Conservation (phyloP, 1,140 invertebrate genomes). For the Nephila pilipes region DNA sequence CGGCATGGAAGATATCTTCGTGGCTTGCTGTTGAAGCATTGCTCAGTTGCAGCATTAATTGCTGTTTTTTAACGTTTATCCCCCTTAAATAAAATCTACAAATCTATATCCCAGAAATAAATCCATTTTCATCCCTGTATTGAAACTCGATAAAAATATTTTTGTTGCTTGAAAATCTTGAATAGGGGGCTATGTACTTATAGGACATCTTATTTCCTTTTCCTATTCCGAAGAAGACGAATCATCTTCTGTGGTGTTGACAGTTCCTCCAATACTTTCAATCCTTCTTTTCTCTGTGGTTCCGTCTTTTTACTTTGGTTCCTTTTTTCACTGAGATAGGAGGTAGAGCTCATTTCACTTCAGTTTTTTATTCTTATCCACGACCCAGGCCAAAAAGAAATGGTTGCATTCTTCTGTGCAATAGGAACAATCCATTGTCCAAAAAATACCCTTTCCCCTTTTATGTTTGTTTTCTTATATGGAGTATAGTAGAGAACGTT, state of each 20-base stretch:
- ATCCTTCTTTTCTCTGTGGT: conserved; percentile 49
- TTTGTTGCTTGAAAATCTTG: conserved; percentile 37
- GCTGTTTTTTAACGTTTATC: neutral
- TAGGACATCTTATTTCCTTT: conserved; percentile 11
- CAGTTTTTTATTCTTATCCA: neutral
- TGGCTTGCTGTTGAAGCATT: too few species aligned
- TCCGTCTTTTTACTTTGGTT: conserved; percentile 31
- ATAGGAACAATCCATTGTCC: conserved; percentile 52
- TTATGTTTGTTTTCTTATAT: neutral
- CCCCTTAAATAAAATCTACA: neutral
- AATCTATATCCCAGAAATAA: conserved; percentile 11
- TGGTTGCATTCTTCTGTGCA: conserved; percentile 35
- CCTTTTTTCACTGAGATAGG: conserved; percentile 26
- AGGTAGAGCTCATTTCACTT: conserved; percentile 52
- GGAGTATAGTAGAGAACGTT: neutral
- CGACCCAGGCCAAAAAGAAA: conserved; percentile 28
- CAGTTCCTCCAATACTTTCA: conserved; percentile 67
- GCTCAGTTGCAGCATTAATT: too few species aligned
- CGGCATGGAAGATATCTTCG: too few species aligned
- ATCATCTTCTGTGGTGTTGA: conserved; percentile 58
- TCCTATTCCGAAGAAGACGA: conserved; percentile 54
- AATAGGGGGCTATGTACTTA: neutral
- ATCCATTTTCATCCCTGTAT: neutral
- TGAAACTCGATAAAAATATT: conserved; percentile 22
- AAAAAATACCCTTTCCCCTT: conserved; percentile 14